Evolutionary conservation across 2,113 vertebrate genomes (phyloP), one percentile per base, ranked within the genome.

Genomic region (Ageneiosus marmoratus): DNA sequence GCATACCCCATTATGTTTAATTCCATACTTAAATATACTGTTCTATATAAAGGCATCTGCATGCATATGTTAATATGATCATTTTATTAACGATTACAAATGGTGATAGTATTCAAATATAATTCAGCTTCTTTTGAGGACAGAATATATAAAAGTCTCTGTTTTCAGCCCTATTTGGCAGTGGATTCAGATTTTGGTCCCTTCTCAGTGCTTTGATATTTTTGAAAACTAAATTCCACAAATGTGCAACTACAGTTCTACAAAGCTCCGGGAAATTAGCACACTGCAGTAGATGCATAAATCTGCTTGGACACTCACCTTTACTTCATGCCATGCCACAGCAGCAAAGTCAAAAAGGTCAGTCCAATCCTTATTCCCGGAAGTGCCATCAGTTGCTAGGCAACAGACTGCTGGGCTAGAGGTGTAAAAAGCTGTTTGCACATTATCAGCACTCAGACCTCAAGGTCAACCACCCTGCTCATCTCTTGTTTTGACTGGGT

Each of bases 401-500:
- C 81, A 88, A 88, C 87, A 81, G 83, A 77, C 55, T 81, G 77
- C 82, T 65, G 75, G 83, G 22, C 73, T 80, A 41, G 62, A 82
- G 77, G 87, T 86, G 85, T 88, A 85, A 86, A 86, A 81, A 83
- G 77, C 83, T 78, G 83, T 82, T 84, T 82, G 85, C 83, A 80
- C 85, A 83, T 88, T 81, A 86, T 72, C 83, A 79, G 77, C 62
- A 80, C 65, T 79, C 55, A 44, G 69, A 80, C 22, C 83, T 83
- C 87, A 88, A 88, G 87, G 87, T 88, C 83, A 82, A 82, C 55
- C 44, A 29, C 20, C 53, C 29, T 51, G 44, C 44, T 16, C 65
- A 55, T 62, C 75, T 77, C 72, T 44, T 78, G 58, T 80, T 88
- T 76, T 84, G 85, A 83, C 83, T 46, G 37, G 34, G 73, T 58